Evolutionary conservation across 2,888 invertebrate species (phyloP).

Genomic region (Arctia plantaginis): DNA sequence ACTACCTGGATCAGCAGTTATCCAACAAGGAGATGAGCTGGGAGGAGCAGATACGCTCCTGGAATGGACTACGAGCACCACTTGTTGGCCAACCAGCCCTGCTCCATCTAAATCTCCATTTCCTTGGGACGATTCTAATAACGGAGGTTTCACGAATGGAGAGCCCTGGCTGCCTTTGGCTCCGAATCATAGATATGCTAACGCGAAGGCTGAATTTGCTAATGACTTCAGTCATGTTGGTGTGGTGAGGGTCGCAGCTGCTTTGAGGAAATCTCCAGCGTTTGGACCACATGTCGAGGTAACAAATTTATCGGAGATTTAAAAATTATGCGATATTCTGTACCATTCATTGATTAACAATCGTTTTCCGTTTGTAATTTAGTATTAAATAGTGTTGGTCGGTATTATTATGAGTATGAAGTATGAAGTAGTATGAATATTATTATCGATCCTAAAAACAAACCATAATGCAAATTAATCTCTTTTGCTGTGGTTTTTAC

Average conservation of each 20-base stretch:
- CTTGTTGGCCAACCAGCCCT: conserved; percentile 79
- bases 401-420: no score
- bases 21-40: conserved; percentile 94
- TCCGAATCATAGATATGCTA: conserved; percentile 87
- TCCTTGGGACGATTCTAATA: conserved; percentile 80
- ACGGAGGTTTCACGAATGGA: conserved; percentile 83
- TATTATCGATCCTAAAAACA: neutral
- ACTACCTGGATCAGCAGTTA: conserved; percentile 91
- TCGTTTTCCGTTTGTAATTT: neutral
- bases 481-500: no score
- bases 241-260: conserved; percentile 70
- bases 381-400: no score
- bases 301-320: conserved; percentile 18
- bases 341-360: neutral
- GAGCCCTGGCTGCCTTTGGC: conserved; percentile 90
- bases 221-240: conserved; percentile 83
- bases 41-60: conserved; percentile 87
- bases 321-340: neutral
- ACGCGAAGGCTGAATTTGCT: conserved; percentile 86
- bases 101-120: conserved; percentile 71
- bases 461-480: no score
- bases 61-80: conserved; percentile 75
- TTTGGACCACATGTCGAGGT: conserved; percentile 80
- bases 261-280: conserved; percentile 78
- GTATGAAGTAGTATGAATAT: no score